Evolutionary conservation across 2,888 invertebrate genomes (phyloP), one percentile per base, ranked within the genome.

Genomic region (Diadegma fenestrale): DNA sequence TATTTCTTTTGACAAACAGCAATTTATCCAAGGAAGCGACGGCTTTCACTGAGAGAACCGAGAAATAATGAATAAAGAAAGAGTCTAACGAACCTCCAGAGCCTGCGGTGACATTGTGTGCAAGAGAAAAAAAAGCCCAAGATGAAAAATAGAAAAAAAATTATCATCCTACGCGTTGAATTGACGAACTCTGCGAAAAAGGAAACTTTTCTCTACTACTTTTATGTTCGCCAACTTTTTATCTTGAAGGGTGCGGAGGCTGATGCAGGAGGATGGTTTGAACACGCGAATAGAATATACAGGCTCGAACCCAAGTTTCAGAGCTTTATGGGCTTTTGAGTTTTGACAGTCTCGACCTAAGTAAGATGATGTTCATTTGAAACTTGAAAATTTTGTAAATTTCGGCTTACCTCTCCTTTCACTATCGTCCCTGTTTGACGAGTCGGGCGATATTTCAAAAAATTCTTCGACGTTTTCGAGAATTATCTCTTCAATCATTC

Each of bases 221-320:
- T 75, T 61, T 41, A 61, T 54, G 68, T 61, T 22, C 4, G 43
- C 19, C 14, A 81, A 85, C 81, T 85, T 85, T 72, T 68, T 81
- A 72, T 78, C 81, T 22, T 22, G n/a, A 30, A 61, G 58, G 43
- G 58, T 45, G 45, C 12, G 61, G 51, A 78, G 77, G 68, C 48
- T 51, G 33, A 12, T 5, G 41, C 58, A 26, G 33, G 48, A 30
- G 19, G 63, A 41, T 63, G 26, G 30, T 33, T 69, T n/a, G 43
- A 43, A 54, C 64, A 30, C 43, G 69, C 43, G 69, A 43, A 72
- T 22, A 26, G 22, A 68, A 61, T 26, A 54, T 37, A 54, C 43
- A 63, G 37, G 41, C 41, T 63, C 51, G 33, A 51, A n/a, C 12
- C 22, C 1, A 43, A 8, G 22, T 41, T 61, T 26, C 58, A 22